These are phyloP conservation scores for Catharus bicknelli DNA, from an alignment of 2,113 vertebrate species.

Conservation along the genomic window DNA sequence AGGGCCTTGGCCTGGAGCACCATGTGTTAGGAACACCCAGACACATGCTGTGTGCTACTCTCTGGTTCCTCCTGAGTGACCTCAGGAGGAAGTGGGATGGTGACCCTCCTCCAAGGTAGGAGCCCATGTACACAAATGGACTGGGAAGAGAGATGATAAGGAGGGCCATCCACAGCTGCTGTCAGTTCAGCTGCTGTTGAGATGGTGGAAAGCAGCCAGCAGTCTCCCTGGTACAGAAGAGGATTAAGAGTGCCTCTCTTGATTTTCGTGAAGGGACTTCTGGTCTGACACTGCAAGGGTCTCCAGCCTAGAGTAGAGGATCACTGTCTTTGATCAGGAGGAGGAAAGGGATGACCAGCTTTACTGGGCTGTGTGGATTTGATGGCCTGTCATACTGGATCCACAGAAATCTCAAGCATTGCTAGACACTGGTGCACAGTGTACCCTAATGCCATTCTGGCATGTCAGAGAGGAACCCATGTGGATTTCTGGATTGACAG, in stretches of 20 bases:
- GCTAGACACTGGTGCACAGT: neutral
- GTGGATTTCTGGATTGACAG: neutral
- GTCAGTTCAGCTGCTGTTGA: neutral
- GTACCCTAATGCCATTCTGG: neutral
- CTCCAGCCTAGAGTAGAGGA: neutral
- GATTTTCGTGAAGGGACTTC: neutral
- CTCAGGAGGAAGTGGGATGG: neutral
- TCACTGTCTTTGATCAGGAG: neutral
- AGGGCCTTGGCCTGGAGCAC: neutral
- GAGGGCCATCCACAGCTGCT: neutral
- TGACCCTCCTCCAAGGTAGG: neutral
- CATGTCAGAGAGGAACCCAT: accelerated
- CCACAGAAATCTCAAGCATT: neutral
- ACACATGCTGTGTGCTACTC: accelerated
- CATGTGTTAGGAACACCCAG: neutral
- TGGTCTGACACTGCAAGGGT: neutral
- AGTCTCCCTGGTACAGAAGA: neutral
- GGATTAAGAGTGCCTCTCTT: neutral
- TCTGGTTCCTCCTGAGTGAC: neutral
- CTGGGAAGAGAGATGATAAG: neutral
- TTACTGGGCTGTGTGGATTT: neutral
- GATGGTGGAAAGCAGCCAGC: neutral
- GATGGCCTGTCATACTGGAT: neutral
- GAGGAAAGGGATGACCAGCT: neutral
- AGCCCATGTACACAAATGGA: neutral